Evolutionary conservation across 2,113 vertebrate genomes (phyloP).

Genomic region (Myrmecobius fasciatus): DNA sequence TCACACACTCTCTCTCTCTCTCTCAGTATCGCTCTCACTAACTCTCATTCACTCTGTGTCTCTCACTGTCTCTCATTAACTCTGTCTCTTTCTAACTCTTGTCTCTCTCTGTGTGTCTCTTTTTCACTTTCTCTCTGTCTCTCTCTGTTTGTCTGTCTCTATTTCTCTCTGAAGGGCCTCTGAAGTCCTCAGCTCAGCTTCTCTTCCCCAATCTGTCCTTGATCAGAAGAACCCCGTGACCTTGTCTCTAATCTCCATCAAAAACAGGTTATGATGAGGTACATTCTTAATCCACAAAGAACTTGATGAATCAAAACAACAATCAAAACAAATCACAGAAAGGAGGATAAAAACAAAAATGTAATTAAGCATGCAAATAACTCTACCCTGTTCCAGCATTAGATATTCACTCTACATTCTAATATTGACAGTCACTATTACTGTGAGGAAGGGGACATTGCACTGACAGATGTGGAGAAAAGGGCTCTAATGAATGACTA

Average conservation of each 20-base stretch:
- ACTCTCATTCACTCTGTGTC: no score
- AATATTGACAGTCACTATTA: neutral
- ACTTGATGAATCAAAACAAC: slow-evolving; percentile 2
- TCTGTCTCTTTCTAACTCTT: no score
- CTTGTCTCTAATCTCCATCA: neutral
- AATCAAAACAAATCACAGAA: slow-evolving; percentile 5
- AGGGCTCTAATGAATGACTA: neutral
- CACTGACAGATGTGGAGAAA: neutral
- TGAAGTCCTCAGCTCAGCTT: neutral
- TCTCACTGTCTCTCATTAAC: no score
- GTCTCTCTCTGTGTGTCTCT: no score
- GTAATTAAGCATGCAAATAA: neutral
- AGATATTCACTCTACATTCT: neutral
- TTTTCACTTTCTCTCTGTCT: no score
- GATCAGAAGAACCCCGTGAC: neutral
- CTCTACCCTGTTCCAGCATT: neutral
- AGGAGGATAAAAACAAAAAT: neutral
- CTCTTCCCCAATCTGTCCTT: neutral
- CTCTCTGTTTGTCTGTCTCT: no score
- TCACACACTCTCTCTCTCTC: no score
- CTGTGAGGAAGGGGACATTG: neutral
- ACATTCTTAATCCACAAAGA: neutral
- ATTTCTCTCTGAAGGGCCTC: neutral
- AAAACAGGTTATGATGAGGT: neutral
- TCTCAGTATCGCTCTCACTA: no score